Percentiles rank a stretch among this genome's conserved stretches.
These are phyloP conservation scores for Ornithoptera alexandrae DNA, from an alignment of 2,888 invertebrate species.

Conservation along the genomic window DNA sequence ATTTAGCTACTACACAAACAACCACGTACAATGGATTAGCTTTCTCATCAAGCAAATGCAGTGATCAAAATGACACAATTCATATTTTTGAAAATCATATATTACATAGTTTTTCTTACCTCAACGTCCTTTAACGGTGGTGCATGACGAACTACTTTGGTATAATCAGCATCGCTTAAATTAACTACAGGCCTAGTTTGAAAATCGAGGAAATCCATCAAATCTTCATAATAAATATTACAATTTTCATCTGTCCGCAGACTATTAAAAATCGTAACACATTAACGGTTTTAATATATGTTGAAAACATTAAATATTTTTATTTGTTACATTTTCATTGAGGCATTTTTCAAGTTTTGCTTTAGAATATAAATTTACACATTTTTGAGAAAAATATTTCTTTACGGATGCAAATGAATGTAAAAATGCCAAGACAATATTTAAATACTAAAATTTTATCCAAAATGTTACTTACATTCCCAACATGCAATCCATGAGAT, in stretches of 20 bases:
- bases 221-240: constrained; percentile 83
- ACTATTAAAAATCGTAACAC: constrained; percentile 49
- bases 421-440: neutral
- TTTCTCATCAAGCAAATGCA: too few species aligned
- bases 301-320: too few species aligned
- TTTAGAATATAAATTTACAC: neutral
- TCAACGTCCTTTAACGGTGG: constrained; percentile 67
- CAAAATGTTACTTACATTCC: constrained; percentile 74
- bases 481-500: constrained; percentile 85
- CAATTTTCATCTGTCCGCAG: constrained; percentile 83
- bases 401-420: neutral
- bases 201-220: constrained; percentile 86
- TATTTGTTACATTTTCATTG: too few species aligned
- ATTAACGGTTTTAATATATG: constrained; percentile 17
- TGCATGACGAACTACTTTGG: constrained; percentile 65
- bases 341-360: too few species aligned
- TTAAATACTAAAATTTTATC: neutral
- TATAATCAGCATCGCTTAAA: constrained; percentile 58
- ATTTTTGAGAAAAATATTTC: neutral
- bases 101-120: constrained; percentile 41
- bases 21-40: too few species aligned
- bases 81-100: neutral
- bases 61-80: too few species aligned
- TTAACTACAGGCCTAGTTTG: constrained; percentile 70
- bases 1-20: too few species aligned